Base-by-base conservation (phyloP, 1,140 invertebrate species). In the Euura lappo region DNA sequence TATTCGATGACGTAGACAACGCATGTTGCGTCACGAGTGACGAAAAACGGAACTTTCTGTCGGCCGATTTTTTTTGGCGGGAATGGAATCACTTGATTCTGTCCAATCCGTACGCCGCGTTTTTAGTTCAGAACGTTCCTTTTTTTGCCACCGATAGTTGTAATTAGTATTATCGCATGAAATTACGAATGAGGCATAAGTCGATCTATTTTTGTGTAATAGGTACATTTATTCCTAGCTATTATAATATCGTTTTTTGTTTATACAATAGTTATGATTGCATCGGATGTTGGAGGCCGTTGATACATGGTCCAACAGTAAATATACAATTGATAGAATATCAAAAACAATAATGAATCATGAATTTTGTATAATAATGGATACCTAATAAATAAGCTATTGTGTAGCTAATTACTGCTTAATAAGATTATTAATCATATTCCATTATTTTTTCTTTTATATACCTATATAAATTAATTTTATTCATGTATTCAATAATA, bases 281-380 rank as follows among this genome's bases (percentile, higher is more conserved):
- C 69, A 60, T 60, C 45, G 4, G 28, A 28, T 28, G 42, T 44
- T 44, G 69, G 13, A 44, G 6, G 28, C 44, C 45, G 43, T 28
- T 64, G 42, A 45, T 68, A 71, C 70, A 46, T 65, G 69, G 74
- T 73, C 69, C 4, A 28, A 46, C 45, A 70, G 28, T 45, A 51
- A 76, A 78, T 77, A 69, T 76, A 78, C 74, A 80, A 28, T 74
- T 78, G 72, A 77, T 77, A 83, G 81, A 79, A 81, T 83, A 82
- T 80, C 81, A 83, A 82, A 28, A 83, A 80, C 79, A 82, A 70
- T 73, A 81, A 78, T 77, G 76, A 80, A 75, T 72, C 79, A 76
- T 60, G 4, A 70, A 72, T 68, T 72, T 75, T 79, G 47, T 28
- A 72, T 4, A 69, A 10, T 72, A 70, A 60, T 67, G 8, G 75